phyloP scores from a whole-genome alignment of 2,888 invertebrate species.

The Amorpha juglandis region DNA sequence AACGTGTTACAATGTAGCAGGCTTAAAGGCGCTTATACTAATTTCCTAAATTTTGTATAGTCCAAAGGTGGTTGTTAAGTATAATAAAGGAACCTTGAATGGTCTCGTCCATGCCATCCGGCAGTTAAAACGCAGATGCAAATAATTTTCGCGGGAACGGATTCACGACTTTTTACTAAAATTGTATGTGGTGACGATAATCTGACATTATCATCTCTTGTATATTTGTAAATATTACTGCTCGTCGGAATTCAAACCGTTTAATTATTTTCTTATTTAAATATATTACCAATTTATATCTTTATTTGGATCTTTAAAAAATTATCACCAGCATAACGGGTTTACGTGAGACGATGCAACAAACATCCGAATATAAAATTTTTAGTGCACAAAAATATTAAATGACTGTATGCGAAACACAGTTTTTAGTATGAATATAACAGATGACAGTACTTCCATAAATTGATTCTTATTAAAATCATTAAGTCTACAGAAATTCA shows the following conservation, averaged over 20 bases:
- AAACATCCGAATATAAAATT: too few relatives aligned
- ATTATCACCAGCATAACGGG: too few relatives aligned
- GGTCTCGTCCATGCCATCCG: constrained; percentile 56
- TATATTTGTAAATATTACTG: constrained; percentile 1
- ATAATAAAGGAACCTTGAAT: constrained; percentile 59
- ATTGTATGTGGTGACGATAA: constrained; percentile 26
- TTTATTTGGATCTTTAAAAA: too few relatives aligned
- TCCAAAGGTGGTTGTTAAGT: constrained; percentile 51
- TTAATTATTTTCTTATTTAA: background rate
- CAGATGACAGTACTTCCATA: too few relatives aligned
- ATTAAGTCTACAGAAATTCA: too few relatives aligned
- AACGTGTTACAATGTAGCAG: background rate
- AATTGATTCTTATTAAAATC: too few relatives aligned
- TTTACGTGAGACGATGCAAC: too few relatives aligned
- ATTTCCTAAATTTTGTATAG: constrained; percentile 46
- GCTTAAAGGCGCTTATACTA: constrained; percentile 31
- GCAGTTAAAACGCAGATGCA: constrained; percentile 63
- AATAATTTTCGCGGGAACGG: constrained; percentile 49
- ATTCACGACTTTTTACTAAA: constrained; percentile 34
- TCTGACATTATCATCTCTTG: background rate
- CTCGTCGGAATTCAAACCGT: background rate
- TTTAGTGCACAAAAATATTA: too few relatives aligned
- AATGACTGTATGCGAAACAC: too few relatives aligned
- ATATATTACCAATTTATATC: too few relatives aligned
- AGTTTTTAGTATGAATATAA: too few relatives aligned